Evolutionary conservation across 1,140 invertebrate species (phyloP).

Genomic region (Oncopodura yosiiana): DNA sequence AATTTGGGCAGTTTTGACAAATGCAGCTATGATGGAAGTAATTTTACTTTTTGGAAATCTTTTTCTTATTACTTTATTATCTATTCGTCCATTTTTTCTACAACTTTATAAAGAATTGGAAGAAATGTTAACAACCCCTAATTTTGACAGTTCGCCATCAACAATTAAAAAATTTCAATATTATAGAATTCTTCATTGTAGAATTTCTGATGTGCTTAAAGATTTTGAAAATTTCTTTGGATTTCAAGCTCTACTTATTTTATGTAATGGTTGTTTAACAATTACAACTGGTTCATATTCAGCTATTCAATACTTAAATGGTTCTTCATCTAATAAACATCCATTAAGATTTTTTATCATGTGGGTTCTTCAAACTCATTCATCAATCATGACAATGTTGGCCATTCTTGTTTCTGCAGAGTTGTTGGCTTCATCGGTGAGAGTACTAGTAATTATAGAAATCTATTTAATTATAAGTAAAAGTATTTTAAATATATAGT

Average conservation of each 20-base stretch:
- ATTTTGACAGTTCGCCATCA: not conserved
- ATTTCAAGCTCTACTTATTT: not conserved
- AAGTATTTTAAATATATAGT: not conserved
- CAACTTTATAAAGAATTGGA: not conserved
- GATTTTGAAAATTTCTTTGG: constrained; percentile 9
- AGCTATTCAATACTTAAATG: constrained; percentile 1
- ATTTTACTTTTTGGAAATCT: not conserved
- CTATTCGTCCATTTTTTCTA: not conserved
- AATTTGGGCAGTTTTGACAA: too few relatives aligned
- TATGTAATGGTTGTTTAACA: not conserved
- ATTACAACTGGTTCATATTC: constrained; percentile 6
- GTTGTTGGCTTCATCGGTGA: not conserved
- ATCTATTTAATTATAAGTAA: not conserved
- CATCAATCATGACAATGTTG: not conserved
- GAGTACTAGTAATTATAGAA: not conserved
- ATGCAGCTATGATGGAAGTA: too few relatives aligned
- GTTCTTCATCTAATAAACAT: not conserved
- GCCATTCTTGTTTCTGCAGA: constrained; percentile 1
- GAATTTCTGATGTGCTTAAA: not conserved
- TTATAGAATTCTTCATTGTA: not conserved
- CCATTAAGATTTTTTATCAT: not conserved
- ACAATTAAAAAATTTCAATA: not conserved
- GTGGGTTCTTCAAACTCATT: not conserved
- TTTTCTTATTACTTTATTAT: not conserved
- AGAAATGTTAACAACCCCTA: not conserved